phyloP scores from a whole-genome alignment of 1,140 invertebrate species.

The Drosophila hydei region DNA sequence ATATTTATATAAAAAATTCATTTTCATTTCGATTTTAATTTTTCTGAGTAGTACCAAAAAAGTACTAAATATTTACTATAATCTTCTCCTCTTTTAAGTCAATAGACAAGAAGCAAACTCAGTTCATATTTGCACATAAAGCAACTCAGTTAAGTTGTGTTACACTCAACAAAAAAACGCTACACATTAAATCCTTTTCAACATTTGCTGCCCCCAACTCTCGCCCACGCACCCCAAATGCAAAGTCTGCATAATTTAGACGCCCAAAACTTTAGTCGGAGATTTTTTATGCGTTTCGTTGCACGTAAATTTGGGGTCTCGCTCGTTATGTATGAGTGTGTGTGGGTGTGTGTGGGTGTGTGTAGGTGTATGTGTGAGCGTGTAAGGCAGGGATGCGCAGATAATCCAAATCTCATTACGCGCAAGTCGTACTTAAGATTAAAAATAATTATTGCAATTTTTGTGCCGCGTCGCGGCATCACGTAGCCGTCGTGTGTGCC shows the following conservation, averaged over 20 bases:
- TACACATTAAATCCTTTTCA: conserved; percentile 34
- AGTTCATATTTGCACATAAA: too few relatives aligned
- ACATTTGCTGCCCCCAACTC: not conserved
- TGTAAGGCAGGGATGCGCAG: conserved; percentile 38
- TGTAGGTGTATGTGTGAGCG: conserved; percentile 15
- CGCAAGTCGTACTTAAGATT: conserved; percentile 82
- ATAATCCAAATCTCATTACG: conserved; percentile 83
- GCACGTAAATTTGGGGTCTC: conserved; percentile 38
- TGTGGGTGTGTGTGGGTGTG: conserved; percentile 1
- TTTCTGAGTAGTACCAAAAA: too few relatives aligned
- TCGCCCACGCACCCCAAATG: conserved; percentile 4
- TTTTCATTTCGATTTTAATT: too few relatives aligned
- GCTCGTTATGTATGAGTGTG: conserved; percentile 1
- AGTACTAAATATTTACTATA: too few relatives aligned
- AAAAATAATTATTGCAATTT: conserved; percentile 83
- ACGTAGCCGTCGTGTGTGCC: conserved; percentile 62
- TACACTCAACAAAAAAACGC: not conserved
- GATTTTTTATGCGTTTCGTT: conserved; percentile 35
- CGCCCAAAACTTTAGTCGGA: conserved; percentile 24
- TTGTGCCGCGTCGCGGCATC: conserved; percentile 68
- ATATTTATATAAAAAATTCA: too few relatives aligned
- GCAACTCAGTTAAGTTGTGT: not conserved
- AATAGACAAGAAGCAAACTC: too few relatives aligned
- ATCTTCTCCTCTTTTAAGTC: too few relatives aligned
- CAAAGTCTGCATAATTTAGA: conserved; percentile 41